Evolutionary conservation across 2,888 invertebrate species (phyloP).

Genomic region (Phalera bucephala): DNA sequence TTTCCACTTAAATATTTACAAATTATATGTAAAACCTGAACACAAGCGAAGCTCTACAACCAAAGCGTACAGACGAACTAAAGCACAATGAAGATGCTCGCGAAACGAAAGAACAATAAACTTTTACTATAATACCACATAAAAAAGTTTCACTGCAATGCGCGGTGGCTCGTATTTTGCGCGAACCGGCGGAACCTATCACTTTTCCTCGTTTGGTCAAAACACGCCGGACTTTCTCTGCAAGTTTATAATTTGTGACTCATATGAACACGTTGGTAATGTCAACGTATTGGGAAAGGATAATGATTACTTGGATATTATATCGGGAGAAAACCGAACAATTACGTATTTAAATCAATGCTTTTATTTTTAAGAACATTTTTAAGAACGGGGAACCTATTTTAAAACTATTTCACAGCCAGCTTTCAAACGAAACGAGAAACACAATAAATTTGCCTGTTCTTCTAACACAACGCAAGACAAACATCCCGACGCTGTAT

Average conservation of each 20-base stretch:
- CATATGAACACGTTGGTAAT: slow-evolving; percentile 15
- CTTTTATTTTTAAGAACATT: too few relatives aligned
- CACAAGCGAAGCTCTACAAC: slow-evolving; percentile 8
- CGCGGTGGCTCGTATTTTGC: slow-evolving; percentile 30
- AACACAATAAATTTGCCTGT: too few relatives aligned
- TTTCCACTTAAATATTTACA: too few relatives aligned
- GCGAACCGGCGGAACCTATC: slow-evolving; percentile 38
- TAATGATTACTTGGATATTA: background rate
- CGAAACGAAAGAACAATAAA: slow-evolving; percentile 36
- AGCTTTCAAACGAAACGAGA: too few relatives aligned
- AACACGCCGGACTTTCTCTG: slow-evolving; percentile 51
- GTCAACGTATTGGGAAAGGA: slow-evolving; percentile 11
- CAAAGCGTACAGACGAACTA: slow-evolving; percentile 26
- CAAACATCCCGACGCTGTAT: too few relatives aligned
- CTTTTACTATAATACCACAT: slow-evolving; percentile 35
- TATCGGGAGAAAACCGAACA: background rate
- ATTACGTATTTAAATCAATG: background rate
- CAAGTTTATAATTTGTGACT: slow-evolving; percentile 24
- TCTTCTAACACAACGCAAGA: too few relatives aligned
- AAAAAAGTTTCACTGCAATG: slow-evolving; percentile 45
- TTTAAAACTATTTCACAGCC: too few relatives aligned
- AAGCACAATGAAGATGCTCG: slow-evolving; percentile 33
- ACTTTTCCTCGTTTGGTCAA: slow-evolving; percentile 47
- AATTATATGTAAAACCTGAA: too few relatives aligned
- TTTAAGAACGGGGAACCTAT: too few relatives aligned